Evolutionary conservation across 2,888 invertebrate genomes (phyloP).

Genomic region (Nomada fucata): DNA sequence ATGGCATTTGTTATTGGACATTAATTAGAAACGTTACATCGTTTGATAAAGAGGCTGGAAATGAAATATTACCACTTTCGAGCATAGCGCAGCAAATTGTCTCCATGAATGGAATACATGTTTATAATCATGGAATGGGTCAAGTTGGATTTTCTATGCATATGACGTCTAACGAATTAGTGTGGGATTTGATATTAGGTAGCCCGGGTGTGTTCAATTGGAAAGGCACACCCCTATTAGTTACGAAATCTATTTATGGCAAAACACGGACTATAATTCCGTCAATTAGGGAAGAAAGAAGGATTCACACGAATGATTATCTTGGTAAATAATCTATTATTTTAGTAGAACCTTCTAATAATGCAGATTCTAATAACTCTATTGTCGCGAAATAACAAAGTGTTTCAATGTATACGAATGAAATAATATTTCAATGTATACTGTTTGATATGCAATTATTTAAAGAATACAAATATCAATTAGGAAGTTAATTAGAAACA

Average conservation of each 20-base stretch:
- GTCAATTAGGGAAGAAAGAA: not conserved
- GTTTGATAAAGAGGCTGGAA: constrained; percentile 53
- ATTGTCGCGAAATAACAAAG: no score
- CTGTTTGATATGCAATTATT: no score
- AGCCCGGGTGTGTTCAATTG: constrained; percentile 80
- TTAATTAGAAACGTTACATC: constrained; percentile 7
- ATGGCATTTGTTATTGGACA: constrained; percentile 78
- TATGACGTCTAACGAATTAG: constrained; percentile 42
- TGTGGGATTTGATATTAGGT: constrained; percentile 74
- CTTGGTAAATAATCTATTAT: constrained; percentile 69
- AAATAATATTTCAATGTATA: no score
- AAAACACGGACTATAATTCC: constrained; percentile 25
- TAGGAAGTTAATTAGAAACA: no score
- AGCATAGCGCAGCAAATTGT: not conserved
- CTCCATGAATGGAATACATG: not conserved
- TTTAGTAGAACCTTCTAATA: not conserved
- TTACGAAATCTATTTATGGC: not conserved
- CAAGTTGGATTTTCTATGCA: constrained; percentile 76
- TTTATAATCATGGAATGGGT: constrained; percentile 72
- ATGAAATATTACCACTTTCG: constrained; percentile 20
- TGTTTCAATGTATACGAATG: no score
- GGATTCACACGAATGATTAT: constrained; percentile 49
- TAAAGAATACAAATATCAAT: no score
- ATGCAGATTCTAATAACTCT: not conserved
- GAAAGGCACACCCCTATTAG: constrained; percentile 73